Percentiles rank a stretch among this genome's conserved stretches.
Conservation (phyloP, 2,797 vertebrate species). For the Anabacerthia variegaticeps region DNA sequence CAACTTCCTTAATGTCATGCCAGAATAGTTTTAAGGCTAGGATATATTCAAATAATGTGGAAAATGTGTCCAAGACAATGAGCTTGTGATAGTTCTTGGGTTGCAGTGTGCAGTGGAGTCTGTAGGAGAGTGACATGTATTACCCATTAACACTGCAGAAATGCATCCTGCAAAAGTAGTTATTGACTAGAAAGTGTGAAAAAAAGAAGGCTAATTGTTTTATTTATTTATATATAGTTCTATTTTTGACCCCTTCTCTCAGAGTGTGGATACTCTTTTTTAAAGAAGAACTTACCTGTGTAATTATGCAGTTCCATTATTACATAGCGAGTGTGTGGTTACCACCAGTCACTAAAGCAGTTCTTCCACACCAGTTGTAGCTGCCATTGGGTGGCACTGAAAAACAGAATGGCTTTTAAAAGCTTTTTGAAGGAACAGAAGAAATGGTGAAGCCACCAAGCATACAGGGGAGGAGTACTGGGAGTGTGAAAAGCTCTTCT, state of each 20-base stretch:
- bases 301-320: background rate
- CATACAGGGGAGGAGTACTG: background rate
- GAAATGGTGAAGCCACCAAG: background rate
- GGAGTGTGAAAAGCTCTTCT: background rate
- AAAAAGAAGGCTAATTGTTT: background rate
- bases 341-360: background rate
- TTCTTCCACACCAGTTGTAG: background rate
- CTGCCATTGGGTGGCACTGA: background rate
- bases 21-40: conserved; percentile 30
- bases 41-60: conserved; percentile 33
- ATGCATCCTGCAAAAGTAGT: background rate
- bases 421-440: background rate
- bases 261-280: background rate
- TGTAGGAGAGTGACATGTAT: background rate
- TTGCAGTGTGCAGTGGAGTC: background rate
- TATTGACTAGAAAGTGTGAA: background rate
- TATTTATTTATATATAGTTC: background rate
- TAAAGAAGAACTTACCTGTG: background rate
- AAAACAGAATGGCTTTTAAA: background rate
- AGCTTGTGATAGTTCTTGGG: background rate
- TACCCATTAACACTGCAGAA: background rate
- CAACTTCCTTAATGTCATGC: conserved; percentile 56
- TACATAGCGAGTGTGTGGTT: background rate
- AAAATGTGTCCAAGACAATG: conserved; percentile 25
- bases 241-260: background rate